Evolutionary conservation across 2,113 vertebrate species (phyloP).

Genomic region (Pavo muticus): DNA sequence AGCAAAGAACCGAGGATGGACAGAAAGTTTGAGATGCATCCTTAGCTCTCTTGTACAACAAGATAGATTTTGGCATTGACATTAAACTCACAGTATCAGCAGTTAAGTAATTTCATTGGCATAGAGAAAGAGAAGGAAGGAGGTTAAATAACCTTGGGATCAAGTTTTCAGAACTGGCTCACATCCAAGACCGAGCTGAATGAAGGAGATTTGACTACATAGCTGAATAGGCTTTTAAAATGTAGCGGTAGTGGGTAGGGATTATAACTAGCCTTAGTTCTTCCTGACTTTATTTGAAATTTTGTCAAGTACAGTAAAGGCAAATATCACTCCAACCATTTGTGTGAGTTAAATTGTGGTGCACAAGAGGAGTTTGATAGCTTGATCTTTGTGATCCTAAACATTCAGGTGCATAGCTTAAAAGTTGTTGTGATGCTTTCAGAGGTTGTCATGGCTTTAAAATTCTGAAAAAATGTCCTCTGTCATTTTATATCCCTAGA

Average conservation of each 20-base stretch:
- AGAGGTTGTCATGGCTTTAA: background rate
- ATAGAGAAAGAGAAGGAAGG: background rate
- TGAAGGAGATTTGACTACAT: background rate
- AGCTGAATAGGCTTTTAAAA: background rate
- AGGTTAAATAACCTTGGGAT: background rate
- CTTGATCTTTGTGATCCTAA: background rate
- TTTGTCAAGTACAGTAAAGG: background rate
- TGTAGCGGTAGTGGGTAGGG: rapidly evolving
- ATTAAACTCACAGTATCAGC: background rate
- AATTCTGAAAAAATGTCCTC: background rate
- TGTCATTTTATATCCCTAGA: background rate
- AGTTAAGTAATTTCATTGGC: background rate
- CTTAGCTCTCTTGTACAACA: background rate
- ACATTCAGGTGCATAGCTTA: background rate
- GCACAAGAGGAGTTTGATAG: background rate
- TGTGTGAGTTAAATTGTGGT: background rate
- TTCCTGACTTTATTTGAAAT: background rate
- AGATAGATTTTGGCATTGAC: background rate
- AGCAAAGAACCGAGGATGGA: background rate
- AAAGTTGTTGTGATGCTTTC: background rate
- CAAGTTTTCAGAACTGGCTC: background rate
- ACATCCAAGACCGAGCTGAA: background rate
- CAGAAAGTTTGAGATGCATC: background rate
- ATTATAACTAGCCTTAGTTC: background rate
- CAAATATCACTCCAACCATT: background rate